A percentile compares a stretch with the other conserved stretches of the same genome.
Evolutionary conservation across 1,140 invertebrate species (phyloP).

Genomic region (Brachionus paranguensis): DNA sequence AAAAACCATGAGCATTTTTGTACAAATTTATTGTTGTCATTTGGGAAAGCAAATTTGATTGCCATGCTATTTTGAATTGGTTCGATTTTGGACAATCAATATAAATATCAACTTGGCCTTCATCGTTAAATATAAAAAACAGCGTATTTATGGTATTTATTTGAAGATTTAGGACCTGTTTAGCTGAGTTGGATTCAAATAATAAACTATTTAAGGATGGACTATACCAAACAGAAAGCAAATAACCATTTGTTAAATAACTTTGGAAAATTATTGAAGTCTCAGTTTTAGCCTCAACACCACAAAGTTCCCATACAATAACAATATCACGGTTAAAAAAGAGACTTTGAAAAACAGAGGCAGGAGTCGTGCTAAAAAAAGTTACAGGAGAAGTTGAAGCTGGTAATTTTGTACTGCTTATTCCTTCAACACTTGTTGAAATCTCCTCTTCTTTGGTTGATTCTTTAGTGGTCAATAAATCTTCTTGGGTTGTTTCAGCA

Average conservation of each 20-base stretch:
- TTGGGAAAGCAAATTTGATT: not conserved
- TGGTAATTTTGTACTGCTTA: not conserved
- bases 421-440: not conserved
- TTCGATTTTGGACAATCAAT: conserved; percentile 2
- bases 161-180: not conserved
- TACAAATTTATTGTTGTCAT: not conserved
- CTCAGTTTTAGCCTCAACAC: not conserved
- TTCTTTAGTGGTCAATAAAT: no score
- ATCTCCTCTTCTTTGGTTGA: not conserved
- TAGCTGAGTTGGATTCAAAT: not conserved
- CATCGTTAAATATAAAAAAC: not conserved
- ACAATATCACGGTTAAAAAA: not conserved
- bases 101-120: not conserved
- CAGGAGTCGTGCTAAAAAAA: not conserved
- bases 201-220: not conserved
- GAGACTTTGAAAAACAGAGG: not conserved
- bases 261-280: not conserved
- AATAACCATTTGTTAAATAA: not conserved
- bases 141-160: not conserved
- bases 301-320: not conserved
- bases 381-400: not conserved
- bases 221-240: not conserved
- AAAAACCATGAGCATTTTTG: conserved; percentile 22
- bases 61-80: not conserved
- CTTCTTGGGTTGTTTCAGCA: no score